Evolutionary conservation across 1,140 invertebrate species (phyloP).

Genomic region (Zaprionus nigranus): DNA sequence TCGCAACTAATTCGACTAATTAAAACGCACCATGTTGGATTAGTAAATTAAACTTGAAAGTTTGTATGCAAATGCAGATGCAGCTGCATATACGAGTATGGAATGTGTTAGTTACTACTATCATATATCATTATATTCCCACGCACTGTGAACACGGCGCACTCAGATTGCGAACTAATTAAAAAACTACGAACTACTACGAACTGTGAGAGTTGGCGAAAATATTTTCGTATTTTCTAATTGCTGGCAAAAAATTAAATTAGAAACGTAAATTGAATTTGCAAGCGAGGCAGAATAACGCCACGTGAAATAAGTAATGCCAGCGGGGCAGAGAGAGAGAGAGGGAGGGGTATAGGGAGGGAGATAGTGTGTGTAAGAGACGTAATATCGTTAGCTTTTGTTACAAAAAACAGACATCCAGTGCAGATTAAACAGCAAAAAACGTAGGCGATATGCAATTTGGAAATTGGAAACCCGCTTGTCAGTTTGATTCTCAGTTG

Average conservation of each 20-base stretch:
- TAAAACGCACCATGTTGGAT: conserved; percentile 7
- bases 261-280: conserved; percentile 78
- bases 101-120: conserved; percentile 1
- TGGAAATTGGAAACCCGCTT: conserved; percentile 70
- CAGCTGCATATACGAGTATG: conserved; percentile 5
- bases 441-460: conserved; percentile 63
- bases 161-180: conserved; percentile 60
- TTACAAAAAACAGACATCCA: conserved; percentile 35
- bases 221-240: conserved; percentile 76
- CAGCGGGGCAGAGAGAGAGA: conserved; percentile 5
- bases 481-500: not conserved
- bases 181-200: conserved; percentile 55
- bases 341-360: conserved; percentile 3
- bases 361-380: conserved; percentile 36
- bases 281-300: conserved; percentile 68
- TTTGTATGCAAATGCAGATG: conserved; percentile 7
- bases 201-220: conserved; percentile 53
- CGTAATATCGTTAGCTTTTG: conserved; percentile 59
- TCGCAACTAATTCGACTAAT: conserved; percentile 15
- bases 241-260: conserved; percentile 66
- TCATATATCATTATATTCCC: conserved; percentile 35
- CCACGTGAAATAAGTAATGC: conserved; percentile 71
- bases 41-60: conserved; percentile 36
- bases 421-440: not conserved
- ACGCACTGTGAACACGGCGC: conserved; percentile 21